Evolutionary conservation across 2,888 invertebrate genomes (phyloP), one percentile per base, ranked within the genome.

Genomic region (Eristalis pertinax): DNA sequence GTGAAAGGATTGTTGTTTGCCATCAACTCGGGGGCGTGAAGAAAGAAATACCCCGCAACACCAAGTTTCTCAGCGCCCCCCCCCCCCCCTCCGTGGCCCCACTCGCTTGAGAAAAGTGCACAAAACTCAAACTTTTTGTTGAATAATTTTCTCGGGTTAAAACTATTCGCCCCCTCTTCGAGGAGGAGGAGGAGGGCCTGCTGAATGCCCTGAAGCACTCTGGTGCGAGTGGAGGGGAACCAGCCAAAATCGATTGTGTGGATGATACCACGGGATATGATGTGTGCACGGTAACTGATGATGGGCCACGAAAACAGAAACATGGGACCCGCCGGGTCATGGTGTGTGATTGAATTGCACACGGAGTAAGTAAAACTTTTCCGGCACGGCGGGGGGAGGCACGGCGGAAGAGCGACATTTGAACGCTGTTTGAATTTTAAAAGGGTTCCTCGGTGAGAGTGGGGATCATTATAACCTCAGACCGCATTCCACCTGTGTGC

Each of bases 361-460:
- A n/a, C 63, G 67, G 29, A 38, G 79, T 78, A 79, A 73, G 87
- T 63, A 80, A 84, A 84, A 87, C 87, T 87, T 87, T 84, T 76
- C 79, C 79, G 79, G 68, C 75, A 83, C 87, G n/a, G n/a, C n/a
- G n/a, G n/a, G n/a, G n/a, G n/a, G n/a, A n/a, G n/a, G n/a, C n/a
- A n/a, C n/a, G n/a, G n/a, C n/a, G n/a, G n/a, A n/a, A n/a, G n/a
- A n/a, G n/a, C n/a, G n/a, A n/a, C n/a, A n/a, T 80, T 81, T 77
- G 43, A 80, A 84, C 87, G 84, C 64, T 73, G 73, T 72, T 72
- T 60, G 87, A 87, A 87, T 87, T 84, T 87, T 68, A 73, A 87
- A 84, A 38, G 78, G 64, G 70, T 62, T 86, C 8, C 32, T 32
- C 7, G 29, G 69, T 19, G 50, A 19, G 50, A 8, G 50, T 19